phyloP scores from a whole-genome alignment of 1,140 invertebrate genomes.

The Hydropsyche tenuis region DNA sequence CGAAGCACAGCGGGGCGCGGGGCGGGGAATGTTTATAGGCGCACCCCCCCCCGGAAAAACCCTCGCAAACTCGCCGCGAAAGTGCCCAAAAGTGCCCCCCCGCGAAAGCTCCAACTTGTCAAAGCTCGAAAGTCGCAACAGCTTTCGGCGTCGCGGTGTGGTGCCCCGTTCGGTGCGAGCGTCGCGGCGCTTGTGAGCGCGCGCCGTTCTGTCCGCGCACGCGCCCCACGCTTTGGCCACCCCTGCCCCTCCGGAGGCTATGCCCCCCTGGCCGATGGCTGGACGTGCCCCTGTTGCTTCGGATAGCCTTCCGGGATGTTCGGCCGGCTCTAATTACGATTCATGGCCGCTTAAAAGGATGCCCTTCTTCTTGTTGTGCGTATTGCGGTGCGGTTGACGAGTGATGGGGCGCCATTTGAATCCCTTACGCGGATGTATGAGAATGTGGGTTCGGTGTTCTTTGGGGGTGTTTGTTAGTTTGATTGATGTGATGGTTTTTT shows the following conservation, averaged over 20 bases:
- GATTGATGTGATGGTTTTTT: too few species aligned
- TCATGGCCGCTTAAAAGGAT: conserved; percentile 29
- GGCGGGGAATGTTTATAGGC: not conserved
- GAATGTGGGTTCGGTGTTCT: too few species aligned
- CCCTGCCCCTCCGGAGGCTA: not conserved
- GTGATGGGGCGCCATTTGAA: too few species aligned
- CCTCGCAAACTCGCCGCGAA: too few species aligned
- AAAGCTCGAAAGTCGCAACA: too few species aligned
- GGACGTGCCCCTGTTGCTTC: conserved; percentile 33
- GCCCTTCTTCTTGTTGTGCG: too few species aligned
- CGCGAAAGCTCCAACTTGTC: not conserved
- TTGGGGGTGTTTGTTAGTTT: too few species aligned
- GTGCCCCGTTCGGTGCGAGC: conserved; percentile 7
- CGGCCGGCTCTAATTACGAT: conserved; percentile 16
- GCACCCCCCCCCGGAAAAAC: not conserved
- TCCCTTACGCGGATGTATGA: too few species aligned
- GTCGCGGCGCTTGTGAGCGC: conserved; percentile 24
- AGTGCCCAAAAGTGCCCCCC: too few species aligned
- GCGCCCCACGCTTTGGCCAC: not conserved
- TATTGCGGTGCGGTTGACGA: too few species aligned
- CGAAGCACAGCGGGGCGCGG: not conserved
- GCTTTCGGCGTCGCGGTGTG: too few species aligned
- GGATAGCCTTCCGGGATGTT: not conserved
- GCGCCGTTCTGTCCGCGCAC: not conserved
- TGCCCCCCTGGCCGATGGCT: not conserved